Base-by-base conservation (phyloP, 2,888 invertebrate genomes). In the Calliopum simillimum region DNA sequence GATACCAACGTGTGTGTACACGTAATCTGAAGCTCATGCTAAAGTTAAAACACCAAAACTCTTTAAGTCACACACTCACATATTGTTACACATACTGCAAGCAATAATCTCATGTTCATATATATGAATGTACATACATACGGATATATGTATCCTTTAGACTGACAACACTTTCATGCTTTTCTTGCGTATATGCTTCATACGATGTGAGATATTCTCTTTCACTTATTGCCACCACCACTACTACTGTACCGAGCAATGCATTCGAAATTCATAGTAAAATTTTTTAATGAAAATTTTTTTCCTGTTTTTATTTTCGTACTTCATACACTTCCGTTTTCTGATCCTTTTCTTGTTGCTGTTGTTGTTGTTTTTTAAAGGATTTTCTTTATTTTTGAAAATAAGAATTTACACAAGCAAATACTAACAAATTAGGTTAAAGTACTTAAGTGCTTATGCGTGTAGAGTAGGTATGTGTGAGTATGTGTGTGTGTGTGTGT, bases 371-470 rank as follows among this genome's bases (percentile, higher is more conserved):
- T 16, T 49, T 56, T 21, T 25, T 56, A 19, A 23, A 21, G 21
- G 23, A 14, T 12, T 23, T 56, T 56, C 55, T 56, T 56, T 56
- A 56, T 56, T 19, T n/a, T 56, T 23, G 8, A 23, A 19, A 12
- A 21, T 21, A 13, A 51, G 25, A 56, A 33, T 51, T 65, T 59
- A 33, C 58, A 65, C 58, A 51, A 51, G 56, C 43, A 64, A 63
- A 69, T 46, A 63, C 56, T 64, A 64, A 65, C 69, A 70, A 70
- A 70, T 70, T 70, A 65, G 69, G 58, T 65, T 70, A 51, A 65
- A 64, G 65, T 44, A 51, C 69, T 70, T 65, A 65, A 21, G 56
- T 43, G 47, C 58, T 70, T 56, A 64, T 49, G 49, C 58, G 56
- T 33, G 33, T 33, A 33, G 33, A n/a, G n/a, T n/a, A 49, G 11